Conservation (phyloP, 1,140 invertebrate species). For the Cotesia glomerata region DNA sequence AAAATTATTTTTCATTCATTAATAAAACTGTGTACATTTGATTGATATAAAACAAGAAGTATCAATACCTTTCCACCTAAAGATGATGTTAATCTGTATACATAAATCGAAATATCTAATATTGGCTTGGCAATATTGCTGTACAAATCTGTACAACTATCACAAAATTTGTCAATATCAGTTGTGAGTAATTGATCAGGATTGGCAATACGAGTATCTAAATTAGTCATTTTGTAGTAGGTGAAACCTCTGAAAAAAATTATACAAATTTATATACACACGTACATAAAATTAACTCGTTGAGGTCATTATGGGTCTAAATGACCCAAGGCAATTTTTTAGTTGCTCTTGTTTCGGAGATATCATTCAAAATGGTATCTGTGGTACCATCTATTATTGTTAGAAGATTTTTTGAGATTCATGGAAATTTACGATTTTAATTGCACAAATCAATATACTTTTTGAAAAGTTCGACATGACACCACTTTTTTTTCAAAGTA, state of each 20-base stretch:
- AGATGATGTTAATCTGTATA: slow-evolving; percentile 85
- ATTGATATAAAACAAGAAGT: background rate
- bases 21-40: background rate
- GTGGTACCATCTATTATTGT: too few species aligned
- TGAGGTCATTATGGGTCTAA: too few species aligned
- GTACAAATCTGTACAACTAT: slow-evolving; percentile 93
- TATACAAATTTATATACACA: slow-evolving; percentile 22
- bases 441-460: too few species aligned
- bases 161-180: slow-evolving; percentile 97
- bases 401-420: too few species aligned
- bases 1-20: slow-evolving; percentile 13
- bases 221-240: slow-evolving; percentile 96
- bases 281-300: too few species aligned
- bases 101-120: slow-evolving; percentile 92
- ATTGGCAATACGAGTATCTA: slow-evolving; percentile 94
- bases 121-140: slow-evolving; percentile 97
- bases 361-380: too few species aligned
- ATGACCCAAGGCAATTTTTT: too few species aligned
- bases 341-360: too few species aligned
- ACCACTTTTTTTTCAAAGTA: too few species aligned
- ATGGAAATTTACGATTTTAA: too few species aligned
- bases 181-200: slow-evolving; percentile 95
- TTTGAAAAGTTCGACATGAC: too few species aligned
- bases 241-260: slow-evolving; percentile 83
- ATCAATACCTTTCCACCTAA: slow-evolving; percentile 76